phyloP scores from a whole-genome alignment of 2,113 vertebrate genomes.

The Amblyopsis rosae region DNA sequence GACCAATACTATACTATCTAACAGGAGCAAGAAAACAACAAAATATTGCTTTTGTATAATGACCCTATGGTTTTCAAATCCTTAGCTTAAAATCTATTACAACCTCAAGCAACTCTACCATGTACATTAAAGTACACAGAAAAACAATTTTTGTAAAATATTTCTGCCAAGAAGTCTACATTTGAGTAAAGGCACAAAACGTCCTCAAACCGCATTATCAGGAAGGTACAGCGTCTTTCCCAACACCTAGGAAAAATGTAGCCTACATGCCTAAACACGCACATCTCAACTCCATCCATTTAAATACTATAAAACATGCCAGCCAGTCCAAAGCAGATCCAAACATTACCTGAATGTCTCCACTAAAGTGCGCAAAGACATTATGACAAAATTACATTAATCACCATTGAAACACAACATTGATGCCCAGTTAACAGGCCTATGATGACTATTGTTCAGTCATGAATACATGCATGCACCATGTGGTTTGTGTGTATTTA shows the following conservation, averaged over 20 bases:
- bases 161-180: background rate
- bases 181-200: background rate
- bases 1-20: too few relatives aligned
- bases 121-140: too few relatives aligned
- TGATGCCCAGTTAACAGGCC: background rate
- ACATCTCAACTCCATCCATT: background rate
- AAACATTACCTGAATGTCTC: background rate
- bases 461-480: background rate
- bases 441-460: background rate
- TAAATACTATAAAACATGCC: slow-evolving; percentile 10
- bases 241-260: background rate
- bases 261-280: slow-evolving; percentile 44
- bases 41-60: too few relatives aligned
- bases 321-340: slow-evolving; percentile 3
- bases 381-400: background rate
- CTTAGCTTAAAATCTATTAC: too few relatives aligned
- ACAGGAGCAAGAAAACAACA: too few relatives aligned
- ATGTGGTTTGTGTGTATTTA: background rate
- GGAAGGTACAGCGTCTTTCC: background rate
- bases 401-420: background rate
- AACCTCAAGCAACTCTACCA: too few relatives aligned
- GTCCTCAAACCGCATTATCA: background rate
- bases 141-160: too few relatives aligned
- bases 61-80: too few relatives aligned
- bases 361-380: background rate